Evolutionary conservation across 2,113 vertebrate genomes (phyloP), one percentile per base, ranked within the genome.

Genomic region (Podocnemis expansa): DNA sequence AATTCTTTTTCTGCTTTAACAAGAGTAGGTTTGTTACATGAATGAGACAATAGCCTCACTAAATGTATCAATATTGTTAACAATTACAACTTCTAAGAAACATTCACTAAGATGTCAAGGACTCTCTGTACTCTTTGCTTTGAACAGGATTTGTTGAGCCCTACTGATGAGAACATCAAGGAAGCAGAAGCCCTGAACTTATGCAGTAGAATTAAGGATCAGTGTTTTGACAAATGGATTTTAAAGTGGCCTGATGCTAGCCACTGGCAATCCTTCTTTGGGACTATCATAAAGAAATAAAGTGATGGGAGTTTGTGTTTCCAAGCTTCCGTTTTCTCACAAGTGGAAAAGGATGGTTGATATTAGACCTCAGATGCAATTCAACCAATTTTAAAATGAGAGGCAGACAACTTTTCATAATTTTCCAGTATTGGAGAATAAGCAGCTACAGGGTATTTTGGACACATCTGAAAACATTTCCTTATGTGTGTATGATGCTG

Each of bases 21-120:
- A 87, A 60, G 75, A 84, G 94, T 84, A 91, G 78, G 89, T 90
- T 92, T 90, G 90, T 92, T 93, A 80, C 94, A 78, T 41, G 81
- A 94, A 85, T 83, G 75, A 60, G 8, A 82, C 92, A 89, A 73
- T 84, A 88, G 25, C 96, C 58, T 95, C 6, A 0, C 75, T 86
- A 89, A 96, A 91, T 95, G 91, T 97, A 97, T 94, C 85, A 92
- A 24, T 97, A 95, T 97, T 96, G 95, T 96, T 96, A 91, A 83
- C 63, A 3, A 27, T 94, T 97, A 96, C 88, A 96, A 89, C 93
- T 88, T 95, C 91, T 94, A 91, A 79, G 90, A 95, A 94, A 80
- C 93, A 84, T 92, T 95, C 90, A 27, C 73, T 79, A 31, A 94
- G 83, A 75, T 87, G 87, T 97, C 85, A 93, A 0, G 10, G 88